These are phyloP conservation scores for Meandrusa payeni DNA, from an alignment of 2,888 invertebrate species.

Conservation along the genomic window DNA sequence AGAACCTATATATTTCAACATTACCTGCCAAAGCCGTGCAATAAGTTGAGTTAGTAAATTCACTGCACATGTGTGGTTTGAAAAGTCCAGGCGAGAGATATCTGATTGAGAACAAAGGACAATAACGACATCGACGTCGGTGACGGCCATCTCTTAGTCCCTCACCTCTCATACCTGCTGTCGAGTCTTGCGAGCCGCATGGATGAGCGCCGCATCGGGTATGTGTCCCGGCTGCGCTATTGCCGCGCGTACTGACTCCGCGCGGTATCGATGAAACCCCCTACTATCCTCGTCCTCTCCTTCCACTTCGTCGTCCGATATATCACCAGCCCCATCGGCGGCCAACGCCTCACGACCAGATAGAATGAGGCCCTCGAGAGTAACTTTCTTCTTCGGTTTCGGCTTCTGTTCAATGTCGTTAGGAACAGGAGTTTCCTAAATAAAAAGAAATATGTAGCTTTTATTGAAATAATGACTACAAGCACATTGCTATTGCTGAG, in stretches of 20 bases:
- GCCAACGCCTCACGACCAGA: conserved; percentile 92
- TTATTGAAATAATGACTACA: no score
- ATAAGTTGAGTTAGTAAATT: no score
- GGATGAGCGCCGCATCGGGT: conserved; percentile 98
- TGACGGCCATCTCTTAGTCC: conserved; percentile 80
- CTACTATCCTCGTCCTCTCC: conserved; percentile 61
- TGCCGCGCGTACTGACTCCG: conserved; percentile 88
- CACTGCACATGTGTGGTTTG: no score
- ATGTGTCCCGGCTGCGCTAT: conserved; percentile 89
- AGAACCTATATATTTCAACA: no score
- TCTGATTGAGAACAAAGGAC: conserved; percentile 1
- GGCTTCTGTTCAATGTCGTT: conserved; percentile 37
- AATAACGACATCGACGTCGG: conserved; percentile 25
- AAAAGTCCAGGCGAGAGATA: neutral
- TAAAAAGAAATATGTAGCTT: no score
- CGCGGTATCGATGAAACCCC: conserved; percentile 73
- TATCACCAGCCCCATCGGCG: conserved; percentile 86
- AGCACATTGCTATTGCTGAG: no score
- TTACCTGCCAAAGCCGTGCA: conserved; percentile 7
- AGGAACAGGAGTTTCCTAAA: conserved; percentile 45
- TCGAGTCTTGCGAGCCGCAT: conserved; percentile 96
- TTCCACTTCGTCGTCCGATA: conserved; percentile 81
- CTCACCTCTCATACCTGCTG: conserved; percentile 91
- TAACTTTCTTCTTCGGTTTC: conserved; percentile 60
- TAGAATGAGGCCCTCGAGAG: conserved; percentile 83